Conservation (phyloP, 2,797 vertebrate genomes). For the Chanos chanos region DNA sequence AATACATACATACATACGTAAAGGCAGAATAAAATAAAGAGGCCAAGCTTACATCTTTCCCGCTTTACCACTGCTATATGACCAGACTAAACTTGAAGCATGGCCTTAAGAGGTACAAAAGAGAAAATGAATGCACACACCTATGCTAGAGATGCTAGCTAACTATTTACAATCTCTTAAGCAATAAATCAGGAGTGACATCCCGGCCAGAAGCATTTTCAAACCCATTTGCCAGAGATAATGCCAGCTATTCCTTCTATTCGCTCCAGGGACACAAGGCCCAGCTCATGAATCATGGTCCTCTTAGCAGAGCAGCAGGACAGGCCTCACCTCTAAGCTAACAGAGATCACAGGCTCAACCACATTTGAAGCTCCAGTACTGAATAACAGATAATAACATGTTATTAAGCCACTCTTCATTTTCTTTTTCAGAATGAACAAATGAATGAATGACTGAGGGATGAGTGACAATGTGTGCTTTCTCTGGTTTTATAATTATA, state of each 20-base stretch:
- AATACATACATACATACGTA: too few relatives aligned
- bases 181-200: conserved; percentile 70
- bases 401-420: neutral
- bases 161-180: conserved; percentile 56
- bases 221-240: conserved; percentile 75
- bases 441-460: too few relatives aligned
- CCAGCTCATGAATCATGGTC: conserved; percentile 70
- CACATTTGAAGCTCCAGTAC: too few relatives aligned
- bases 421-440: too few relatives aligned
- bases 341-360: too few relatives aligned
- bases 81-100: conserved; percentile 25
- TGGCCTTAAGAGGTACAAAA: neutral
- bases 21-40: too few relatives aligned
- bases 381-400: neutral
- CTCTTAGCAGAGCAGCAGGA: conserved; percentile 64
- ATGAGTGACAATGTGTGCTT: too few relatives aligned
- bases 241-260: conserved; percentile 70
- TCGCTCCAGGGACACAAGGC: conserved; percentile 62
- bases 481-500: too few relatives aligned
- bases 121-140: conserved; percentile 34
- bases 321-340: conserved; percentile 54
- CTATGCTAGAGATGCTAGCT: conserved; percentile 45
- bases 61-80: too few relatives aligned
- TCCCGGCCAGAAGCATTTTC: conserved; percentile 73
- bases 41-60: too few relatives aligned